phyloP scores from a whole-genome alignment of 2,888 invertebrate species.

The Troglohyphantes excavatus region DNA sequence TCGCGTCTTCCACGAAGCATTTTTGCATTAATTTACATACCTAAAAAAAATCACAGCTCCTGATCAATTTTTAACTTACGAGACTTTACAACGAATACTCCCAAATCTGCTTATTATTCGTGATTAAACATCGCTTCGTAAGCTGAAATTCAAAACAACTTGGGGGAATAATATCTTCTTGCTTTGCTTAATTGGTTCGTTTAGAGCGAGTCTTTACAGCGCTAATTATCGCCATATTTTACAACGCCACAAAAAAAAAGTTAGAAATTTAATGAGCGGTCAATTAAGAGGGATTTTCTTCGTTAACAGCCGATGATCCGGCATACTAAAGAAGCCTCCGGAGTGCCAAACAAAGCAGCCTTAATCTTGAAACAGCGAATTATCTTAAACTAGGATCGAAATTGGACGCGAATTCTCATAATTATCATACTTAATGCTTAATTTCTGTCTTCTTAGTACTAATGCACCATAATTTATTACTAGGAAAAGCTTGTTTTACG shows the following conservation, averaged over 20 bases:
- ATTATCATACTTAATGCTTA: neutral
- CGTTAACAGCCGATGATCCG: conserved; percentile 28
- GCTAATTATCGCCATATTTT: conserved; percentile 68
- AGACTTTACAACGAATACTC: conserved; percentile 19
- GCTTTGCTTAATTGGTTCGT: conserved; percentile 63
- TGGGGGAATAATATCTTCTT: conserved; percentile 44
- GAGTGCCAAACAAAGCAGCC: neutral
- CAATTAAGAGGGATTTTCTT: conserved; percentile 62
- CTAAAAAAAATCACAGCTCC: neutral
- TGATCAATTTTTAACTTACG: conserved; percentile 22
- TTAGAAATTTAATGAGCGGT: conserved; percentile 58
- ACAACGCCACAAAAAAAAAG: conserved; percentile 26
- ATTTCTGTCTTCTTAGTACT: no score
- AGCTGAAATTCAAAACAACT: conserved; percentile 59
- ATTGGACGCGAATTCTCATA: neutral
- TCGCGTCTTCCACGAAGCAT: neutral
- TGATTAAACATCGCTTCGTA: conserved; percentile 59
- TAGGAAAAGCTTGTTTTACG: no score
- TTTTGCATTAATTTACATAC: conserved; percentile 13
- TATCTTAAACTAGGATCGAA: neutral
- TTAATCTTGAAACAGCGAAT: neutral
- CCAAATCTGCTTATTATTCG: conserved; percentile 64
- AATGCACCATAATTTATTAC: no score
- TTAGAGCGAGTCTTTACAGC: conserved; percentile 45
- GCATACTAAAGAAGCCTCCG: neutral